These are phyloP conservation scores for Ischnura elegans DNA, from an alignment of 2,888 invertebrate species.

Conservation along the genomic window DNA sequence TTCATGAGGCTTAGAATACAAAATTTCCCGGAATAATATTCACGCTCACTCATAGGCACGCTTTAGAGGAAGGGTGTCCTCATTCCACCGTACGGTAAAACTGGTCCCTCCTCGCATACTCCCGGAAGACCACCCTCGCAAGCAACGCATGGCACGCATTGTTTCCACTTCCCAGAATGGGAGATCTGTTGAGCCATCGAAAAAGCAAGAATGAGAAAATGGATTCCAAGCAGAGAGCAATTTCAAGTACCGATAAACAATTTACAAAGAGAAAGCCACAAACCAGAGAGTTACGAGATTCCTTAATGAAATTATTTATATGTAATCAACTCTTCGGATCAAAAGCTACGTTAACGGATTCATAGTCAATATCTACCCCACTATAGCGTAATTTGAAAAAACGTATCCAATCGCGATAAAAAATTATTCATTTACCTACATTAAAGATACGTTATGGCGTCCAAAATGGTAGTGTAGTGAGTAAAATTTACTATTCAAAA, in stretches of 20 bases:
- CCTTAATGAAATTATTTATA: too few relatives aligned
- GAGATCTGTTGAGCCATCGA: background rate
- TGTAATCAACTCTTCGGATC: too few relatives aligned
- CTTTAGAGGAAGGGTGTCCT: background rate
- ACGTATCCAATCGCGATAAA: too few relatives aligned
- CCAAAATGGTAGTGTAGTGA: too few relatives aligned
- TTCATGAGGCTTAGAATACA: background rate
- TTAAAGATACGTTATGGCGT: too few relatives aligned
- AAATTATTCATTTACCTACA: too few relatives aligned
- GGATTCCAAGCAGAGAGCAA: background rate
- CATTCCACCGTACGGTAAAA: slow-evolving; percentile 16
- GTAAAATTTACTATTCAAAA: too few relatives aligned
- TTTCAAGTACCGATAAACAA: background rate
- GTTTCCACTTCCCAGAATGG: background rate
- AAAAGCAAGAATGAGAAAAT: background rate
- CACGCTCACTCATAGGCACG: background rate
- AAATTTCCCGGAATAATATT: background rate
- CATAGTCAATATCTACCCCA: too few relatives aligned
- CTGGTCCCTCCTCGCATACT: background rate
- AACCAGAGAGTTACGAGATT: too few relatives aligned
- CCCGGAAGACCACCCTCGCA: background rate
- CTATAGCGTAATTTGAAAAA: too few relatives aligned
- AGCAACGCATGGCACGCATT: background rate
- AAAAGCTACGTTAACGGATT: too few relatives aligned
- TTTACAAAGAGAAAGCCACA: background rate